phyloP scores from a whole-genome alignment of 2,113 vertebrate species.

The Chaenogobius annularis region DNA sequence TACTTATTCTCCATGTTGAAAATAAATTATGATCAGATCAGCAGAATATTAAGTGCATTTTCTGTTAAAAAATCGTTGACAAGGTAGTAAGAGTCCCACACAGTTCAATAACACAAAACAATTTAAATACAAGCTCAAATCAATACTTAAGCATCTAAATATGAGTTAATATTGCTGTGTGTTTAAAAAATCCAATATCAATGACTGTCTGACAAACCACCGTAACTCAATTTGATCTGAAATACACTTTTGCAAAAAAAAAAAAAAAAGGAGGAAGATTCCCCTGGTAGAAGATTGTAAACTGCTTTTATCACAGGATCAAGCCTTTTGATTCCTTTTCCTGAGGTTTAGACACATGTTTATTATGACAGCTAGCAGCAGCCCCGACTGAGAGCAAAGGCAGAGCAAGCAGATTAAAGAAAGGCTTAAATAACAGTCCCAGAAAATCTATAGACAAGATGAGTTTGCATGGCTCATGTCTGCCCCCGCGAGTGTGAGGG shows the following conservation, averaged over 20 bases:
- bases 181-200: not conserved
- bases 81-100: slow-evolving; percentile 16
- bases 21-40: not conserved
- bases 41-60: not conserved
- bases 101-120: not conserved
- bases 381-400: slow-evolving; percentile 19
- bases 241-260: not conserved
- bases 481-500: slow-evolving; percentile 21
- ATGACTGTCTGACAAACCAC: not conserved
- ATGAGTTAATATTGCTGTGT: not conserved
- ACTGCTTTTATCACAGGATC: slow-evolving; percentile 21
- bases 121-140: slow-evolving; percentile 13
- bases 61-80: slow-evolving; percentile 2
- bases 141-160: too few relatives aligned
- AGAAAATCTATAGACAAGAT: slow-evolving; percentile 50
- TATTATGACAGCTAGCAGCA: slow-evolving; percentile 37
- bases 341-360: slow-evolving; percentile 38
- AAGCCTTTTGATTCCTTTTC: slow-evolving; percentile 23
- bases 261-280: slow-evolving; percentile 8
- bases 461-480: slow-evolving; percentile 17
- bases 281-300: not conserved
- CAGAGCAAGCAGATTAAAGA: slow-evolving; percentile 50
- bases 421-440: slow-evolving; percentile 37
- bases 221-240: not conserved
- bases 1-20: not conserved